phyloP scores from a whole-genome alignment of 2,113 vertebrate species.

The Bujurquina vittata region DNA sequence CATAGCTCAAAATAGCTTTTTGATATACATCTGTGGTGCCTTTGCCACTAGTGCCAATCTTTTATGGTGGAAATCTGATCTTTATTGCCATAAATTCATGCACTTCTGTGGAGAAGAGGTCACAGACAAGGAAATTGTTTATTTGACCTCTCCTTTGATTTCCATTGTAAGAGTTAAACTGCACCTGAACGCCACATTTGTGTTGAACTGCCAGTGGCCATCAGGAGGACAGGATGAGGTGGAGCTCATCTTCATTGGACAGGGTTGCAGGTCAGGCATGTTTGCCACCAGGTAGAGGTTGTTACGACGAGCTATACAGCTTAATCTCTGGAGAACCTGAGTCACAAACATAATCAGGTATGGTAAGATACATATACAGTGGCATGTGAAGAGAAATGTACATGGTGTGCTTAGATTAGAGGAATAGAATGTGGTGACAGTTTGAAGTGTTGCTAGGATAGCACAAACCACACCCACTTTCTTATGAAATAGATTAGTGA shows the following conservation, averaged over 20 bases:
- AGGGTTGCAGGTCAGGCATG: slow-evolving; percentile 86
- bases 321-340: slow-evolving; percentile 89
- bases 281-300: slow-evolving; percentile 91
- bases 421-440: too few relatives aligned
- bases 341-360: neutral
- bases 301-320: slow-evolving; percentile 89
- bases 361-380: neutral
- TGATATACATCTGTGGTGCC: neutral
- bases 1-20: neutral
- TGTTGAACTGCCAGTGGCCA: slow-evolving; percentile 93
- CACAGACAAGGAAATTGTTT: neutral
- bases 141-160: neutral
- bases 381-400: too few relatives aligned
- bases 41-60: neutral
- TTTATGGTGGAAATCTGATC: neutral
- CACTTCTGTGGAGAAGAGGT: too few relatives aligned
- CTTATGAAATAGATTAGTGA: too few relatives aligned
- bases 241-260: slow-evolving; percentile 67
- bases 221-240: slow-evolving; percentile 83
- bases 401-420: too few relatives aligned
- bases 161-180: neutral
- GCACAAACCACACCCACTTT: too few relatives aligned
- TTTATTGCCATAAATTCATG: too few relatives aligned
- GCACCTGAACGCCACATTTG: slow-evolving; percentile 85
- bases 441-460: too few relatives aligned